Evolutionary conservation across 2,797 vertebrate genomes (phyloP).

Genomic region (Loris lydekkerianus): DNA sequence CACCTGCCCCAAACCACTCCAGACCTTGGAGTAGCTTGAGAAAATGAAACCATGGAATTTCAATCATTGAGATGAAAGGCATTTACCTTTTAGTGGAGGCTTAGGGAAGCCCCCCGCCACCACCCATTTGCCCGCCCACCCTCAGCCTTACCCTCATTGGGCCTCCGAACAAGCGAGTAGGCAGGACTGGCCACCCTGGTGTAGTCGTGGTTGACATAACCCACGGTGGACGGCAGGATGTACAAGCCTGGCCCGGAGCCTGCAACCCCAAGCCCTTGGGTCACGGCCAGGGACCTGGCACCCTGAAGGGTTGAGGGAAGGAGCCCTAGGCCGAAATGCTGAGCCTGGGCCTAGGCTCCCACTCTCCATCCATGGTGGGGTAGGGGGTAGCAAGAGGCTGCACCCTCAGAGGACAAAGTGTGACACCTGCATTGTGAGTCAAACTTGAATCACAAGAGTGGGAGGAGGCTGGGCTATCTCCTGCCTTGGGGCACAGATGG

Average conservation of each 20-base stretch:
- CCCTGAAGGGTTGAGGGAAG: too few relatives aligned
- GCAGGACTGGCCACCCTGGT: slow-evolving; percentile 91
- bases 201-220: slow-evolving; percentile 92
- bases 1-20: neutral
- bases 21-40: neutral
- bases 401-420: neutral
- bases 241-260: slow-evolving; percentile 92
- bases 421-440: slow-evolving; percentile 51
- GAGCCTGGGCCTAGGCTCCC: neutral
- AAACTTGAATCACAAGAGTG: neutral
- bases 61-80: neutral
- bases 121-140: rapidly evolving
- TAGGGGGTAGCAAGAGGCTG: too few relatives aligned
- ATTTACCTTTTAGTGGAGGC: neutral
- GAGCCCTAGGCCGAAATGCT: neutral
- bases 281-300: neutral
- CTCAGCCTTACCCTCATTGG: slow-evolving; percentile 87
- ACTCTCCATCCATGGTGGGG: neutral
- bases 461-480: neutral
- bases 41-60: rapidly evolving
- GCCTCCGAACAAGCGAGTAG: slow-evolving; percentile 90
- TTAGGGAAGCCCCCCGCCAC: rapidly evolving
- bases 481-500: neutral
- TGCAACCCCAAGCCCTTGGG: slow-evolving; percentile 72
- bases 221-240: slow-evolving; percentile 91